Percentiles rank a stretch among this genome's conserved stretches.
phyloP scores from a whole-genome alignment of 2,888 invertebrate genomes.

The Alsophila aescularia region DNA sequence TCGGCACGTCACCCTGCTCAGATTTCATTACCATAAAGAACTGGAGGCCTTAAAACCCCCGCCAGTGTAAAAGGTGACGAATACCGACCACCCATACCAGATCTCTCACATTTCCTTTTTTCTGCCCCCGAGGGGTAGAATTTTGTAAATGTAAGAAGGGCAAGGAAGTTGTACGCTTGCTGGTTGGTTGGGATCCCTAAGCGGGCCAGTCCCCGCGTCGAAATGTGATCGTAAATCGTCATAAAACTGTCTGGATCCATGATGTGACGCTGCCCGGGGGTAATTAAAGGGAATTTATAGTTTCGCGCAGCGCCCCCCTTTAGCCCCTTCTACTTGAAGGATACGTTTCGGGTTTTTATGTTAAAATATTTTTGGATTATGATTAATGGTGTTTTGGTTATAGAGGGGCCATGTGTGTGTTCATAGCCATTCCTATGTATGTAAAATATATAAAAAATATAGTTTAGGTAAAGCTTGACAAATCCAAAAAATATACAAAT shows the following conservation, averaged over 20 bases:
- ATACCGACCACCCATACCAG: conserved; percentile 60
- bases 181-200: conserved; percentile 68
- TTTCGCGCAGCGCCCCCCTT: conserved; percentile 59
- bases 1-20: conserved; percentile 83
- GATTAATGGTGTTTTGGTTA: conserved; percentile 40
- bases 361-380: conserved; percentile 42
- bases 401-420: conserved; percentile 21
- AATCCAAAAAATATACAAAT: too few relatives aligned
- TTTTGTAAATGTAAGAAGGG: conserved; percentile 41
- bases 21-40: conserved; percentile 85
- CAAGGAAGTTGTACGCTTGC: conserved; percentile 43
- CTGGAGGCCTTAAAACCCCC: conserved; percentile 84
- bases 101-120: conserved; percentile 41
- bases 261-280: conserved; percentile 88
- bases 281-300: conserved; percentile 86
- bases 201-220: conserved; percentile 80
- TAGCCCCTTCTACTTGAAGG: conserved; percentile 41
- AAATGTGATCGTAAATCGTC: conserved; percentile 85
- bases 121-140: conserved; percentile 33
- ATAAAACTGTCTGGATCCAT: conserved; percentile 90
- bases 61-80: conserved; percentile 82
- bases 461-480: not conserved
- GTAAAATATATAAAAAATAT: not conserved
- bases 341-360: conserved; percentile 41
- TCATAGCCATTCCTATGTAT: not conserved